Evolutionary conservation across 2,888 invertebrate species (phyloP), one percentile per base, ranked within the genome.

Genomic region (Platycheirus albimanus): DNA sequence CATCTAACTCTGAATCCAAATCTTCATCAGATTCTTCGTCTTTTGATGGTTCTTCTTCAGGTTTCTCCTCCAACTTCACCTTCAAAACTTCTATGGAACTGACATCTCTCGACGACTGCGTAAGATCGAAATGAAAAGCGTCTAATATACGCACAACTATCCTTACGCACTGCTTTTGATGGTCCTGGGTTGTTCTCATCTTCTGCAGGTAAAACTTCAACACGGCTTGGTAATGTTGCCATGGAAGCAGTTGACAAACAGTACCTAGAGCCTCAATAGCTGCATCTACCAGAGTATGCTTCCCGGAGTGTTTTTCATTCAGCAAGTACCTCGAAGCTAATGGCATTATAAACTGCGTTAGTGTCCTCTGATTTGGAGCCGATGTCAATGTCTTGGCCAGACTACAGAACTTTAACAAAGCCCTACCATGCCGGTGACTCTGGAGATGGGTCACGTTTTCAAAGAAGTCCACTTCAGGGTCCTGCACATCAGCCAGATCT

Each of bases 381-480:
- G 93, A 93, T 0, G 89, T 91, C 78, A 94, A 90, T 19, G 93
- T 93, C 87, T 92, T 95, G 45, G 94, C 93, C 5, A 95, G 89
- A 85, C 93, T 93, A 78, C 94, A 94, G 88, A 96, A 95, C 87
- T 95, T 95, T 13, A 95, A 90, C 51, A 99, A 89, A 0, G 98
- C 98, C 87, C 96, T 93, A 0, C 95, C 95, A 87, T 96, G 95
- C 78, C 98, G 93, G 89, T 98, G 97, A 70, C 95, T 91, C 92
- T 99, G 96, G 51, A 97, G 90, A 91, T 99, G 98, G 24, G 94
- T 94, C 87, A 98, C 94, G 89, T 98, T 99, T 87, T 97, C 96
- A 89, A 98, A 99, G 92, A 99, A 98, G 90, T 99, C 98, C 0
- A 96, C 95, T 90, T 99, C 98, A 7, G 92, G 89, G 89, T 99